Evolutionary conservation across 2,888 invertebrate species (phyloP), one percentile per base, ranked within the genome.

Genomic region (Hylaea fasciaria): DNA sequence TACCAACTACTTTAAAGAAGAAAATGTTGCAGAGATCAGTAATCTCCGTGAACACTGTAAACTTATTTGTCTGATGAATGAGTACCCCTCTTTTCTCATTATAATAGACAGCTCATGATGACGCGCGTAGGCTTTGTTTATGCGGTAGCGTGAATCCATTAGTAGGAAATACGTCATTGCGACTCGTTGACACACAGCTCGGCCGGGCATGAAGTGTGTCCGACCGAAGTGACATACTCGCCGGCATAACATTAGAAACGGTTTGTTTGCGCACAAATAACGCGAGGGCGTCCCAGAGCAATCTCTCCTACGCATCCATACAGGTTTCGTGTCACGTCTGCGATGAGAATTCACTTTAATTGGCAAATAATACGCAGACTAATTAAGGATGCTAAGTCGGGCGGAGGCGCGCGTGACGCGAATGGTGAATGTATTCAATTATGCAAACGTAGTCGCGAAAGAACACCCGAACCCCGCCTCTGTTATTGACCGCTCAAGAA

Each of bases 331-430:
- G 86, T 91, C 91, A 92, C 91, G 91, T 92, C 78, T 83, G 76
- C 87, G 80, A 89, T 87, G 92, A 91, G 86, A 92, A 91, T 92
- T 91, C 89, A 89, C 91, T 92, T 91, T 92, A 92, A 92, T 92
- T 92, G 92, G 92, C 92, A 92, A 92, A 92, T 92, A 92, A 92
- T 92, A 92, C 92, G 90, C 85, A 91, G 87, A 87, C 89, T 90
- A 92, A 92, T 92, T 92, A 92, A 86, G 90, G 91, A 91, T 91
- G 89, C 91, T 89, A 89, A 91, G 91, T 89, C 85, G 88, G 91
- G 85, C 81, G 82, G 85, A 86, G 85, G 82, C 83, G 90, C 84
- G 85, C 92, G 92, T 92, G 92, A 89, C 86, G 77, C 80, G 92
- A 92, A 88, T 92, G 80, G 83, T 77, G 79, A 89, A 79, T 78